These are phyloP conservation scores for Paraescarpia echinospica DNA, from an alignment of 1,140 invertebrate genomes.

Conservation along the genomic window DNA sequence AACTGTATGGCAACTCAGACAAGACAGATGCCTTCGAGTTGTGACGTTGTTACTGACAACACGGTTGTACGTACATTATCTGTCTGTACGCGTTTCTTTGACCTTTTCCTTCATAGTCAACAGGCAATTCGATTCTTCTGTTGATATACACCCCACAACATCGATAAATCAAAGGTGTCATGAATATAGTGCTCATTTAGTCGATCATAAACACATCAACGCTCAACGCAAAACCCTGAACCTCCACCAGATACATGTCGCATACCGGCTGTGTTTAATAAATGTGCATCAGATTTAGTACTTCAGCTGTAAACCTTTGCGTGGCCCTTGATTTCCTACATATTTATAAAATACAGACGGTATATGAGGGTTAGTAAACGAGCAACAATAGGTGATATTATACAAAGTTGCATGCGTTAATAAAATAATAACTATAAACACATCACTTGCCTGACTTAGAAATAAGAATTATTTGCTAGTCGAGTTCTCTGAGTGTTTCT, in stretches of 20 bases:
- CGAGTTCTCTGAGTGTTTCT: neutral
- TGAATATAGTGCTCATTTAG: neutral
- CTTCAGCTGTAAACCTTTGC: neutral
- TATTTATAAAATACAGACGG: neutral
- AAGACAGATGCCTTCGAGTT: neutral
- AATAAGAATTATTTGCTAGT: neutral
- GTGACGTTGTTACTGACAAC: neutral
- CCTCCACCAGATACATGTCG: neutral
- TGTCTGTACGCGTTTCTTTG: no score
- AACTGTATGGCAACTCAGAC: neutral
- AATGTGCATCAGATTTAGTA: neutral
- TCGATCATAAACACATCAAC: neutral
- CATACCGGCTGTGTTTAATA: no score
- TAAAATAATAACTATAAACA: neutral
- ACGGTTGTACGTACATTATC: neutral
- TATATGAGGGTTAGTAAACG: neutral
- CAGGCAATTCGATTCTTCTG: no score
- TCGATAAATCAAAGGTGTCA: no score
- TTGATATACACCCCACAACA: no score
- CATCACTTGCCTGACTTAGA: neutral
- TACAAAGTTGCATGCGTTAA: neutral
- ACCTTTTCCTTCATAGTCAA: no score
- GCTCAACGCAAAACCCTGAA: neutral
- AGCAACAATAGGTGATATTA: neutral
- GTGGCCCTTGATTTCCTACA: neutral